These are phyloP conservation scores for Ladona fulva DNA, from an alignment of 1,140 invertebrate species.

Conservation along the genomic window DNA sequence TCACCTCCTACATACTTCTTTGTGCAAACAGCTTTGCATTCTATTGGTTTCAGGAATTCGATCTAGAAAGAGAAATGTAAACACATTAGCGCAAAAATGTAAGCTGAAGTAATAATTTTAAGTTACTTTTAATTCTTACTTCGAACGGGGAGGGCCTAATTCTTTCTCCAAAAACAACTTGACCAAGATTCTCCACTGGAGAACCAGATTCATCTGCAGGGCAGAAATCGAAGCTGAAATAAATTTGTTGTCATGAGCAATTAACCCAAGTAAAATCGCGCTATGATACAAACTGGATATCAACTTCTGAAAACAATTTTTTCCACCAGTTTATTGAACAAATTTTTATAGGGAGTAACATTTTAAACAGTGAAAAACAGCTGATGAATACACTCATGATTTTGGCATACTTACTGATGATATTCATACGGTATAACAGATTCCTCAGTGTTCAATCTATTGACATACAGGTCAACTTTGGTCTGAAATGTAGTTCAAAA, in stretches of 20 bases:
- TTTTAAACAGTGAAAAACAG: no score
- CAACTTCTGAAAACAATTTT: background rate
- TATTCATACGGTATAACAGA: conserved; percentile 97
- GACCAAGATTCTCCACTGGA: conserved; percentile 95
- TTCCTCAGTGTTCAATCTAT: conserved; percentile 91
- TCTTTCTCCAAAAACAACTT: conserved; percentile 96
- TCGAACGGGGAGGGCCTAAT: conserved; percentile 87
- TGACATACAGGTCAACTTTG: conserved; percentile 81
- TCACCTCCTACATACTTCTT: conserved; percentile 62
- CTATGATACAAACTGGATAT: no score
- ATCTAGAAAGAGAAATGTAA: conserved; percentile 31
- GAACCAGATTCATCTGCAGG: conserved; percentile 56
- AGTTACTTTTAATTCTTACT: conserved; percentile 33
- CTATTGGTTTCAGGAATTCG: conserved; percentile 59
- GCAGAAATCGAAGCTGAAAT: conserved; percentile 87
- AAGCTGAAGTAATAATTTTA: background rate
- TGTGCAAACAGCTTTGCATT: conserved; percentile 66
- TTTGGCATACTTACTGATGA: conserved; percentile 56
- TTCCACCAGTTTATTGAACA: background rate
- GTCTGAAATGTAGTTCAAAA: conserved; percentile 49
- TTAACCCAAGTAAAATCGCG: no score
- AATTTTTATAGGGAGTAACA: conserved; percentile 6
- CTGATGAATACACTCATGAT: no score
- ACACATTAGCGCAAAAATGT: conserved; percentile 14
- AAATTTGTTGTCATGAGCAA: no score